A percentile compares a stretch with the other conserved stretches of the same genome.
Evolutionary conservation across 2,888 invertebrate species (phyloP).

Genomic region (Nephrotoma flavescens): DNA sequence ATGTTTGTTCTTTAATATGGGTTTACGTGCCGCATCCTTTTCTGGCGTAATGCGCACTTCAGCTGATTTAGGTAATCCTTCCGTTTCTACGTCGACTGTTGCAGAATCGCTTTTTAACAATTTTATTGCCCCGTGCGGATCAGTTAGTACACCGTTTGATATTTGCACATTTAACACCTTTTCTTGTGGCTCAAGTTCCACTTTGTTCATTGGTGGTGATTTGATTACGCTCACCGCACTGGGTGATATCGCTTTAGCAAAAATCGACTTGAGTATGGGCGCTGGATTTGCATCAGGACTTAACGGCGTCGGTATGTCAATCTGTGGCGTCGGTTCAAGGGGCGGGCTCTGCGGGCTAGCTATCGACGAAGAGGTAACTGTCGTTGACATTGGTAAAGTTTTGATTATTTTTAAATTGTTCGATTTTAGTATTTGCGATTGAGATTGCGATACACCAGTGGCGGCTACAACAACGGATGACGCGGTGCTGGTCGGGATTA

Average conservation of each 20-base stretch:
- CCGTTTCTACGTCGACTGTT: neutral
- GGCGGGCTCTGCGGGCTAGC: neutral
- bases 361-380: neutral
- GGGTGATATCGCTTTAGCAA: neutral
- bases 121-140: slow-evolving; percentile 1
- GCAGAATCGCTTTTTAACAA: neutral
- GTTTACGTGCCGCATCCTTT: neutral
- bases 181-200: neutral
- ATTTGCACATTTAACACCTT: slow-evolving; percentile 10
- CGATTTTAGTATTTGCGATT: neutral
- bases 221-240: neutral
- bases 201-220: neutral
- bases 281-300: neutral
- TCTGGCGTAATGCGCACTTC: neutral
- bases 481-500: neutral
- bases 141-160: slow-evolving; percentile 9
- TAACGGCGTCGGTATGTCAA: neutral
- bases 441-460: neutral
- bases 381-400: neutral
- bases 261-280: neutral
- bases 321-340: no score
- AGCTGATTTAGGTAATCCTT: neutral
- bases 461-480: neutral
- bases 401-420: neutral
- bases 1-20: neutral